phyloP scores from a whole-genome alignment of 2,888 invertebrate species.

The Liposcelis brunnea region DNA sequence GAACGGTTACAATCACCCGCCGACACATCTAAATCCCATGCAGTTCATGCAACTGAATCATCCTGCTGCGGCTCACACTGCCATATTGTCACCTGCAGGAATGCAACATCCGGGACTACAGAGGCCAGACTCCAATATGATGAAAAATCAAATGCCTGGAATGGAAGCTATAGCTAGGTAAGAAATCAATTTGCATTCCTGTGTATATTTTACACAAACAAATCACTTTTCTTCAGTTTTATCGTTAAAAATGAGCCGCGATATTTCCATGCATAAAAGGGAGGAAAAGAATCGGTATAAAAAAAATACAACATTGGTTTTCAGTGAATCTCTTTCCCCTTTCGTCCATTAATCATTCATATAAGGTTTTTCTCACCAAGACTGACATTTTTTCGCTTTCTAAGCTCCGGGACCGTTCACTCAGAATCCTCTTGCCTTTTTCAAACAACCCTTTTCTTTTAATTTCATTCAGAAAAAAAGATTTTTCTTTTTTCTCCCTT shows the following conservation, averaged over 20 bases:
- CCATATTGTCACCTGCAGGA: constrained; percentile 72
- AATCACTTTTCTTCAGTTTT: not conserved
- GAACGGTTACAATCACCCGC: constrained; percentile 88
- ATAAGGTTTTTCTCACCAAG: constrained; percentile 5
- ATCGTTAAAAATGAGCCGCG: too few species aligned
- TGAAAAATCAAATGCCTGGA: constrained; percentile 72
- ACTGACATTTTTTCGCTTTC: constrained; percentile 9
- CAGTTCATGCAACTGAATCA: constrained; percentile 42
- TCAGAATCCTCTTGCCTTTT: too few species aligned
- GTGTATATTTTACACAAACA: not conserved
- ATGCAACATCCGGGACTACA: constrained; percentile 61
- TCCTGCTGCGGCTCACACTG: constrained; percentile 46
- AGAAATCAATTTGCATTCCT: too few species aligned
- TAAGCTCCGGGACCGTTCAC: too few species aligned
- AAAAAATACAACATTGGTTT: too few species aligned
- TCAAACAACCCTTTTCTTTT: too few species aligned
- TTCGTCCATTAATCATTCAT: constrained; percentile 7
- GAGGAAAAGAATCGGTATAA: too few species aligned
- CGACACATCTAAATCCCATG: constrained; percentile 81
- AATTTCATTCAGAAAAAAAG: too few species aligned
- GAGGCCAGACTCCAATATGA: constrained; percentile 63
- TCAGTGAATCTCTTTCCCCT: not conserved
- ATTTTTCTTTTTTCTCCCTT: too few species aligned
- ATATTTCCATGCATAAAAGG: too few species aligned
- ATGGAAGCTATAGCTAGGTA: constrained; percentile 84